A percentile compares a stretch with the other conserved stretches of the same genome.
Evolutionary conservation across 2,888 invertebrate genomes (phyloP).

Genomic region (Scotopteryx bipunctaria): DNA sequence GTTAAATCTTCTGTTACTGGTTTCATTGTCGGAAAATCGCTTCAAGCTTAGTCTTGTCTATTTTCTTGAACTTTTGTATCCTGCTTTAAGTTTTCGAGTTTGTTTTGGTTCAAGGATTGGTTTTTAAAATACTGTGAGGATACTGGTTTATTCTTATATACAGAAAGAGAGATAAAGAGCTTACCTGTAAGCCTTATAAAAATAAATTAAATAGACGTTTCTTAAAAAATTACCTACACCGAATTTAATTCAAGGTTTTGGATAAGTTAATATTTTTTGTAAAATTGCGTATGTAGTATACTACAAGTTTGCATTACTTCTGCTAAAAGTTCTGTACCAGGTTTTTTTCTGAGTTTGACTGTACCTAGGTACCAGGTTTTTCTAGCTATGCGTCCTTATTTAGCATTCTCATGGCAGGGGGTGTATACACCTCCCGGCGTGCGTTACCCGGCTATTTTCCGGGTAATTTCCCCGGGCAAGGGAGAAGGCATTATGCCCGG

Average conservation of each 20-base stretch:
- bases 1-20: background rate
- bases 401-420: constrained; percentile 28
- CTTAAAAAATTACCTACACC: no score
- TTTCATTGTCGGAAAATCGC: constrained; percentile 31
- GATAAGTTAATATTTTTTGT: no score
- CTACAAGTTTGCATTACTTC: no score
- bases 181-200: no score
- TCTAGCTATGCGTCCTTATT: background rate
- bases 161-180: background rate
- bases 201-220: no score
- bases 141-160: constrained; percentile 3
- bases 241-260: no score
- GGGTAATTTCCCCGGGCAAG: constrained; percentile 68
- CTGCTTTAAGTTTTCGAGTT: constrained; percentile 17
- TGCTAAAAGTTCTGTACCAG: no score
- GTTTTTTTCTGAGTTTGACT: no score
- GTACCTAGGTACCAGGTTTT: no score
- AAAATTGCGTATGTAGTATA: no score
- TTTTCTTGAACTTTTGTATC: constrained; percentile 26
- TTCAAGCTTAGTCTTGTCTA: constrained; percentile 33
- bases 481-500: constrained; percentile 51
- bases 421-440: constrained; percentile 53
- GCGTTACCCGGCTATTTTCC: constrained; percentile 68
- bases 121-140: constrained; percentile 1
- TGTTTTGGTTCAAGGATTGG: constrained; percentile 21